A percentile compares a stretch with the other conserved stretches of the same genome.
phyloP scores from a whole-genome alignment of 2,113 vertebrate genomes.

The Archilochus colubris region DNA sequence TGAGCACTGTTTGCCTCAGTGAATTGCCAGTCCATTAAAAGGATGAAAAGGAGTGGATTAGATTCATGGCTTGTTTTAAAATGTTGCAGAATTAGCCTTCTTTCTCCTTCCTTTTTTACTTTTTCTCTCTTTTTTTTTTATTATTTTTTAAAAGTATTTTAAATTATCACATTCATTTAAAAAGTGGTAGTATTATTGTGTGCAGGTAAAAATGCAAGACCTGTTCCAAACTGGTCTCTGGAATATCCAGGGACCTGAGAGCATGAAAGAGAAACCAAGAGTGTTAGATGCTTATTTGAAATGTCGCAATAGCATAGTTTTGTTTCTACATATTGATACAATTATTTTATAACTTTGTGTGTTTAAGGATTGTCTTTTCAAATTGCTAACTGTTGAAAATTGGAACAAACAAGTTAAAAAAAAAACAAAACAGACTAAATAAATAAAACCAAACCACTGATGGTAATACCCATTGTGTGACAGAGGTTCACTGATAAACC shows the following conservation, averaged over 20 bases:
- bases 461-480: not conserved
- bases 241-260: not conserved
- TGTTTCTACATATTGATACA: not conserved
- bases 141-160: not conserved
- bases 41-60: not conserved
- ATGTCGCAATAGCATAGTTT: not conserved
- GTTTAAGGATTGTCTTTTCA: not conserved
- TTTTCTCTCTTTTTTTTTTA: too few species aligned
- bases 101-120: not conserved
- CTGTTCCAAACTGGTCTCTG: not conserved
- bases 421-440: not conserved
- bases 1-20: not conserved
- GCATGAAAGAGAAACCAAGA: not conserved
- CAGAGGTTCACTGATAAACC: constrained; percentile 3
- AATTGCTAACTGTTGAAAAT: not conserved
- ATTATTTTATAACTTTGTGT: not conserved
- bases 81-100: not conserved
- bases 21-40: not conserved
- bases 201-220: not conserved
- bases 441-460: not conserved
- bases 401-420: not conserved
- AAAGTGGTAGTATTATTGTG: not conserved
- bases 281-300: not conserved
- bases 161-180: not conserved
- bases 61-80: not conserved